A percentile compares a stretch with the other conserved stretches of the same genome.
These are phyloP conservation scores for Yponomeuta malinellus DNA, from an alignment of 2,888 invertebrate species.

Conservation along the genomic window DNA sequence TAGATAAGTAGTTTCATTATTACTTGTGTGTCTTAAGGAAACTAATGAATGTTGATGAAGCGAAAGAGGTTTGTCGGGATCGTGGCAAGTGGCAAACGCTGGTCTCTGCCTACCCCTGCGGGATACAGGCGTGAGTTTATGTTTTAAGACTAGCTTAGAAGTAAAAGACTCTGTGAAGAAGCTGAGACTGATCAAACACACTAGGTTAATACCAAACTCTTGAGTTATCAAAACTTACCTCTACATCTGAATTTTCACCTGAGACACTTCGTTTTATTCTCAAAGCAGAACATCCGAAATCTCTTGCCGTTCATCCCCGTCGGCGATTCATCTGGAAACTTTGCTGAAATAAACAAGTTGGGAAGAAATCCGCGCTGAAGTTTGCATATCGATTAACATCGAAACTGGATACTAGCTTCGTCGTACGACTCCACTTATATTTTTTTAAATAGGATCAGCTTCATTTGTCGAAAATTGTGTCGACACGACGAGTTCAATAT, in stretches of 20 bases:
- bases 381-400: constrained; percentile 11
- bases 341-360: constrained; percentile 10
- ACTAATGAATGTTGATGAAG: no score
- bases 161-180: no score
- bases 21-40: no score
- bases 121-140: no score
- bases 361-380: not conserved
- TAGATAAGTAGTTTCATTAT: no score
- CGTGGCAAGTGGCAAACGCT: no score
- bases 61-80: no score
- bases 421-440: not conserved
- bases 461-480: no score
- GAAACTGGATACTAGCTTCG: not conserved
- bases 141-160: no score
- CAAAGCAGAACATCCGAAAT: not conserved
- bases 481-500: no score
- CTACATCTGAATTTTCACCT: not conserved
- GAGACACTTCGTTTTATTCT: not conserved
- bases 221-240: not conserved
- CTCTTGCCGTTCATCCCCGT: not conserved
- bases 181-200: not conserved
- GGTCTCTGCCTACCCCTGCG: no score
- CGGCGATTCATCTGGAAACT: constrained; percentile 1
- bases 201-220: not conserved
- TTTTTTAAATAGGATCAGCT: no score